These are phyloP conservation scores for Nicator chloris DNA, from an alignment of 2,113 vertebrate species.

Conservation along the genomic window DNA sequence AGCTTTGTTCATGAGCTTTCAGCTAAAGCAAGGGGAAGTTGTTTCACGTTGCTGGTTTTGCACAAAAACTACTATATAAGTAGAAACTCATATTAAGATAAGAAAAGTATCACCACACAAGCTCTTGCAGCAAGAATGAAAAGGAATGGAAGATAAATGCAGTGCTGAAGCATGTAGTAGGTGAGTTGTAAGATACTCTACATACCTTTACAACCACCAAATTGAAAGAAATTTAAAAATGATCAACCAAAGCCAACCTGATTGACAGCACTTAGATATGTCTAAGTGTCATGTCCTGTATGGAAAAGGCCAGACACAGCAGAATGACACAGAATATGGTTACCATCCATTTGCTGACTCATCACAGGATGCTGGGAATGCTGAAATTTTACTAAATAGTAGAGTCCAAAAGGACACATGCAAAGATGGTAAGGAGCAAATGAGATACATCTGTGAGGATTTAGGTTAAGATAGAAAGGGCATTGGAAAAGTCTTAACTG, in stretches of 20 bases:
- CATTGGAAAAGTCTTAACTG: background rate
- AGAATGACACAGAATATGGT: background rate
- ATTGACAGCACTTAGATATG: background rate
- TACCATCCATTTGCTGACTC: background rate
- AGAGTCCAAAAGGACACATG: background rate
- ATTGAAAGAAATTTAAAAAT: background rate
- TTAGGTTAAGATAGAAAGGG: background rate
- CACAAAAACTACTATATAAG: background rate
- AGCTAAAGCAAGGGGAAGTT: background rate
- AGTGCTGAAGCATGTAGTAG: background rate
- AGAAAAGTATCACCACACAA: background rate
- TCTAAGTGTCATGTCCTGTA: background rate
- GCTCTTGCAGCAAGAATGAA: background rate
- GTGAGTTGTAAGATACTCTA: background rate
- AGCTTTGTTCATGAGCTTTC: background rate
- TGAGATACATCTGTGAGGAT: background rate
- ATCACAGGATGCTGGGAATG: background rate
- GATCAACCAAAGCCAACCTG: background rate
- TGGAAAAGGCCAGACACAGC: background rate
- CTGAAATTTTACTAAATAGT: background rate
- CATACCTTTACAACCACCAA: background rate
- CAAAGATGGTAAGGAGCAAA: background rate
- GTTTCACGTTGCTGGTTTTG: conserved; percentile 6
- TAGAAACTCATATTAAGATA: background rate
- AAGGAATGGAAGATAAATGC: background rate